These are phyloP conservation scores for Baronia brevicornis DNA, from an alignment of 2,888 invertebrate genomes.

Conservation along the genomic window DNA sequence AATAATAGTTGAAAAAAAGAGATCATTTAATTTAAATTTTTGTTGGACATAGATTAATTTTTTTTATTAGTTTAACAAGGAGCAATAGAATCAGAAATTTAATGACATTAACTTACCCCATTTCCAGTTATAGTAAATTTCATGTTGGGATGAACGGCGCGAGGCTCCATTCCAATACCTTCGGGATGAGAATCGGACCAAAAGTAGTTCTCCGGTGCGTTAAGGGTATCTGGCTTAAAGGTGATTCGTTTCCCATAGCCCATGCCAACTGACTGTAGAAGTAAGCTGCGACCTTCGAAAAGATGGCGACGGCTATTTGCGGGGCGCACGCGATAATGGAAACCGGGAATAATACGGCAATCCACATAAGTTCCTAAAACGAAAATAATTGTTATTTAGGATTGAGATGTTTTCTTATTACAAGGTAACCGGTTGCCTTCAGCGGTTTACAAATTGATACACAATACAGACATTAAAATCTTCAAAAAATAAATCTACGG, in stretches of 20 bases:
- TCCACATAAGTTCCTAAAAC: slow-evolving; percentile 82
- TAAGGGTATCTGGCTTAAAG: slow-evolving; percentile 78
- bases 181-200: slow-evolving; percentile 87
- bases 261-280: slow-evolving; percentile 80
- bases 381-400: too few species aligned
- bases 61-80: too few species aligned
- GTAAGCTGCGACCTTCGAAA: slow-evolving; percentile 78
- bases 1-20: too few species aligned
- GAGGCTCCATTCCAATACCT: slow-evolving; percentile 81
- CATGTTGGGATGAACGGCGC: slow-evolving; percentile 80
- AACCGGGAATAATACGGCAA: slow-evolving; percentile 82
- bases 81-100: slow-evolving; percentile 9
- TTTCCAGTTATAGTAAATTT: slow-evolving; percentile 78
- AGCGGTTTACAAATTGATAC: not conserved
- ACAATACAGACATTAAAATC: too few species aligned
- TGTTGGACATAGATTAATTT: too few species aligned
- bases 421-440: not conserved
- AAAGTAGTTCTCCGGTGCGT: slow-evolving; percentile 80
- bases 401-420: not conserved
- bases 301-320: slow-evolving; percentile 78
- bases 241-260: slow-evolving; percentile 86
- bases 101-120: slow-evolving; percentile 53
- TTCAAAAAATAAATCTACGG: too few species aligned
- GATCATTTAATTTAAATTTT: too few species aligned
- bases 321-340: slow-evolving; percentile 81